Base-by-base conservation (phyloP, 2,113 vertebrate species). In the Synchiropus splendidus region DNA sequence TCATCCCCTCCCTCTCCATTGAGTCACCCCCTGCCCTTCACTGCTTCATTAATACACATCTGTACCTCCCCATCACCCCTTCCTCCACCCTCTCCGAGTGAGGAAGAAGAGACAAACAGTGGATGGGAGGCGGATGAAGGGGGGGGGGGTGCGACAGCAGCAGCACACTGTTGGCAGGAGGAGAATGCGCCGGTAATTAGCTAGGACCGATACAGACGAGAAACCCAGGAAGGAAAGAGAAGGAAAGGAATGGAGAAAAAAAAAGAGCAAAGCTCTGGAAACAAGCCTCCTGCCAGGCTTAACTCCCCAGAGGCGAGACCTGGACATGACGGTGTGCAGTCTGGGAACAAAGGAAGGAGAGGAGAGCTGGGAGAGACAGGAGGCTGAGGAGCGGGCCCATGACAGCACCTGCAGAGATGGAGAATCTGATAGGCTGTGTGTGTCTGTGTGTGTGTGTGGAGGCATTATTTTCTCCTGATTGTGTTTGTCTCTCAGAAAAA, bases 31-130 rank as follows among this genome's bases (percentile, higher is more conserved):
- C 76, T 81, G 74, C 74, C 76, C 76, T 81, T 81, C 79, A 79
- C 72, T 52, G 79, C 76, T 81, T 79, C 76, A 77, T 81, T 79
- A 81, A 79, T 79, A 81, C 74, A 81, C 76, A 79, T 81, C 76
- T 81, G 74, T 76, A 77, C 61, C 54, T 54, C 49, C 66, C 64
- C 52, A 50, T 61, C 48, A 54, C 69, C 58, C 45, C 67, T 39
- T 40, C 39, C 45, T 53, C 47, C 12, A 6, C 53, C 58, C 54
- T 37, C 61, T 64, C 49, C 51, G 31, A 61, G 45, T 51, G 64
- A 67, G 55, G 61, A 61, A 45, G 60, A 55, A 45, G 71, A 61
- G 55, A 66, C 70, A 64, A 63, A 65, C 36, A 67, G 70, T 60
- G 41, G 57, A 61, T 27, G 21, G 21, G 46, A 31, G 39, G 54